These are phyloP conservation scores for Drosophila bifasciata DNA, from an alignment of 1,140 invertebrate species.

Conservation along the genomic window DNA sequence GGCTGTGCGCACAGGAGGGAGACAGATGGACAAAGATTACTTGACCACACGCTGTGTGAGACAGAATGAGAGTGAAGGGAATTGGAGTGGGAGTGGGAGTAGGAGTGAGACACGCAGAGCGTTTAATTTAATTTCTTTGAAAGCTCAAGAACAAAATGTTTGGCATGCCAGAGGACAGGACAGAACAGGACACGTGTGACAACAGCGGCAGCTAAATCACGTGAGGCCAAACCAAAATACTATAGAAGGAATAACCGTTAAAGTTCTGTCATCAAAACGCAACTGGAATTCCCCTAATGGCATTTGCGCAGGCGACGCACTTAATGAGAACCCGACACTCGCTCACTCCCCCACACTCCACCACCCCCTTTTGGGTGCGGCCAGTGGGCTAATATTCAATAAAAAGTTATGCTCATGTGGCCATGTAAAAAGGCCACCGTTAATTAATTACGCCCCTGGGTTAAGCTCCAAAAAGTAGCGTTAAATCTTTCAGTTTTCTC, in stretches of 20 bases:
- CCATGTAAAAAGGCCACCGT: constrained; percentile 68
- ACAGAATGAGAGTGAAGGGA: constrained; percentile 3
- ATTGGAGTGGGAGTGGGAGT: not conserved
- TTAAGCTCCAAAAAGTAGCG: constrained; percentile 54
- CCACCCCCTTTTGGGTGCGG: constrained; percentile 39
- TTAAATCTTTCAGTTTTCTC: constrained; percentile 68
- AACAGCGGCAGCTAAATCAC: constrained; percentile 63
- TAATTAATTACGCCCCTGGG: constrained; percentile 70
- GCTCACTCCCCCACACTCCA: not conserved
- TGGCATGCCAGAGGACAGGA: constrained; percentile 63
- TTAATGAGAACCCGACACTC: constrained; percentile 59
- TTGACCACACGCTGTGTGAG: constrained; percentile 39
- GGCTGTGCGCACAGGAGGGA: constrained; percentile 13
- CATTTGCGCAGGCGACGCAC: constrained; percentile 72
- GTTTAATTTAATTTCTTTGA: constrained; percentile 83
- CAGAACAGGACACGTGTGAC: constrained; percentile 63
- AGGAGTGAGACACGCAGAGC: constrained; percentile 73
- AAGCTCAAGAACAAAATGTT: constrained; percentile 78
- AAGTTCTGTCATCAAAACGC: constrained; percentile 73
- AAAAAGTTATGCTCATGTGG: constrained; percentile 73
- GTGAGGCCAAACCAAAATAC: constrained; percentile 43
- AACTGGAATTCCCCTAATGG: constrained; percentile 67
- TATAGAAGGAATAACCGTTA: constrained; percentile 13
- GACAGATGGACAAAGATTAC: constrained; percentile 40
- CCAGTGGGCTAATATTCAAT: constrained; percentile 74